Percentiles rank a stretch among this genome's conserved stretches.
These are phyloP conservation scores for Clivina fossor DNA, from an alignment of 2,888 invertebrate genomes.

Conservation along the genomic window DNA sequence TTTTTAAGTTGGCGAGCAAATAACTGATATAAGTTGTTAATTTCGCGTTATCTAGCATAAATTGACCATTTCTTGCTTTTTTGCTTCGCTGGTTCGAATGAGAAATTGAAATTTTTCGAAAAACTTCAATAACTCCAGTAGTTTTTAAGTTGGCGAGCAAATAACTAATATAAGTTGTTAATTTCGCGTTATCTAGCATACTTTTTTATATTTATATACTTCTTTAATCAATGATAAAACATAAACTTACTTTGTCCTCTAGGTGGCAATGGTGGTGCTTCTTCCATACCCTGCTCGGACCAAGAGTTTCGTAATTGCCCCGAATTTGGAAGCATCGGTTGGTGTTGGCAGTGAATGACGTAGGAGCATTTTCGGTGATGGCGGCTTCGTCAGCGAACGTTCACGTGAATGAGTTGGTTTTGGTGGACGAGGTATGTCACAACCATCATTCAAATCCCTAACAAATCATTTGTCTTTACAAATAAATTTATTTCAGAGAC, in stretches of 20 bases:
- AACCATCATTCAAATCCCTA: constrained; percentile 45
- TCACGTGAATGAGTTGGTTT: constrained; percentile 54
- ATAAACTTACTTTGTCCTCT: constrained; percentile 68
- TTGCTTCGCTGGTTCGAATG: no score
- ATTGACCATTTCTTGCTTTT: no score
- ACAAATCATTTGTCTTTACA: no score
- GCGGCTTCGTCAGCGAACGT: constrained; percentile 58
- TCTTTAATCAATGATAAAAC: neutral
- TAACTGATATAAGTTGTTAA: no score
- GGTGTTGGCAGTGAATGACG: constrained; percentile 58
- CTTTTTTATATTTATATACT: no score
- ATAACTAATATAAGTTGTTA: no score
- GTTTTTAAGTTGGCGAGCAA: no score
- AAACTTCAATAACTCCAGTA: no score
- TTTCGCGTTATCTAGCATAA: no score
- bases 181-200: no score
- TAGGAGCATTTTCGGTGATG: constrained; percentile 57
- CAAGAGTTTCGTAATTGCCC: constrained; percentile 59
- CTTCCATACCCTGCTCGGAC: constrained; percentile 60
- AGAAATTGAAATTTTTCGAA: no score
- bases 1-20: no score
- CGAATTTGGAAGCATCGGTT: constrained; percentile 52
- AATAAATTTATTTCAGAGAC: neutral
- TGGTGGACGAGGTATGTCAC: constrained; percentile 55
- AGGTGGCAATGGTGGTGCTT: constrained; percentile 80